Base-by-base conservation (phyloP, 2,797 vertebrate species). In the Neoniphon sammara region DNA sequence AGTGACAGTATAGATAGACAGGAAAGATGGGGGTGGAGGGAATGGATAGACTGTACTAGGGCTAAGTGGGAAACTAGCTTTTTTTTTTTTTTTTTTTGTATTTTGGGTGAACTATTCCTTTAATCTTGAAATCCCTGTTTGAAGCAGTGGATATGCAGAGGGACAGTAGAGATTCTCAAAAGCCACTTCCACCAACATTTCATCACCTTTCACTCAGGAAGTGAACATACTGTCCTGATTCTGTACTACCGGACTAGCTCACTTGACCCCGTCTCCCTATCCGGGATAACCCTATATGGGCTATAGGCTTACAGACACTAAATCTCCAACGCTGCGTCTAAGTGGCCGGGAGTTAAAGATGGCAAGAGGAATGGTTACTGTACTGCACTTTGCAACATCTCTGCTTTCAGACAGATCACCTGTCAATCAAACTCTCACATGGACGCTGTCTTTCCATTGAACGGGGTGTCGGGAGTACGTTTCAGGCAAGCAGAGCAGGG, bases 271-370 rank as follows among this genome's bases (percentile, higher is more conserved):
- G 36, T 55, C 30, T 50, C 30, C 21, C 15, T 1, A 11, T 55
- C 46, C 8, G 5, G 39, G 49, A 68, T 36, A 53, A 87, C 49
- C 18, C 56, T 56, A 80, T 66, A 81, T 14, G 39, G 70, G 62
- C 73, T 69, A 78, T 87, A 81, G 74, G 65, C 73, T 87, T 86
- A 83, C 86, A 12, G 78, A 80, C 75, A 88, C 72, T 4, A 56
- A 84, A 53, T 66, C 68, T 17, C 1, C 46, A 7, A 36, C 18
- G 54, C 21, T 20, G 5, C 7, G 34, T 77, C 57, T 39, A 58
- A 62, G 61, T 15, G 70, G 18, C 25, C 30, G 3, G 3, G 10
- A 66, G 75, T 75, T 81, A 72, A 85, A 82, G 57, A 75, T 67
- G 27, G 56, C 36, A 49, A 49, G 31, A 59, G 4, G 53, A 66